Evolutionary conservation across 2,113 vertebrate genomes (phyloP).

Genomic region (Turnix velox): DNA sequence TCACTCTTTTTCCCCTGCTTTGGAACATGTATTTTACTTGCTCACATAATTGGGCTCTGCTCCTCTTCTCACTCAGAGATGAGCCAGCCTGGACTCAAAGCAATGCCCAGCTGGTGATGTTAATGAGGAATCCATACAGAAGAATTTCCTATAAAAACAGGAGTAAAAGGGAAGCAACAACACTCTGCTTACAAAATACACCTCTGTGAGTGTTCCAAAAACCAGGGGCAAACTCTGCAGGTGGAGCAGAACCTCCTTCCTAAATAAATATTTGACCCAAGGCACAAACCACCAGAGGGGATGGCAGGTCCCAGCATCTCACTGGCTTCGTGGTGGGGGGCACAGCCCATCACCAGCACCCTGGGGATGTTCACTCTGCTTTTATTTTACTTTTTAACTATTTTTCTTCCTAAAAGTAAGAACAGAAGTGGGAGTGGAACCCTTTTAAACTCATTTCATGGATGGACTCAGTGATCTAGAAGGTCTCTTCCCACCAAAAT

Average conservation of each 20-base stretch:
- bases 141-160: neutral
- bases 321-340: fast-evolving
- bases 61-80: neutral
- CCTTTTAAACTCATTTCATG: neutral
- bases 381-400: neutral
- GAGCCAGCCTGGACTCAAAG: neutral
- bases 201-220: neutral
- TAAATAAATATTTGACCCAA: neutral
- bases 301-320: fast-evolving
- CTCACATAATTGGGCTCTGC: neutral
- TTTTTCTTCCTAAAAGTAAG: neutral
- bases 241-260: neutral
- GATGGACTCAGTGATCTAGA: too few relatives aligned
- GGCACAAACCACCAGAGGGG: neutral
- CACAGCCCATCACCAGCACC: fast-evolving
- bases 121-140: fast-evolving
- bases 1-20: neutral
- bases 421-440: neutral
- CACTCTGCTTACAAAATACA: neutral
- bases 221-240: neutral
- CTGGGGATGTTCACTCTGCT: fast-evolving
- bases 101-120: neutral
- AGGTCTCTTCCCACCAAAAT: too few relatives aligned
- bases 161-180: neutral
- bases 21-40: neutral